Base-by-base conservation (phyloP, 2,797 vertebrate species). In the Amblyopsis hoosieri region DNA sequence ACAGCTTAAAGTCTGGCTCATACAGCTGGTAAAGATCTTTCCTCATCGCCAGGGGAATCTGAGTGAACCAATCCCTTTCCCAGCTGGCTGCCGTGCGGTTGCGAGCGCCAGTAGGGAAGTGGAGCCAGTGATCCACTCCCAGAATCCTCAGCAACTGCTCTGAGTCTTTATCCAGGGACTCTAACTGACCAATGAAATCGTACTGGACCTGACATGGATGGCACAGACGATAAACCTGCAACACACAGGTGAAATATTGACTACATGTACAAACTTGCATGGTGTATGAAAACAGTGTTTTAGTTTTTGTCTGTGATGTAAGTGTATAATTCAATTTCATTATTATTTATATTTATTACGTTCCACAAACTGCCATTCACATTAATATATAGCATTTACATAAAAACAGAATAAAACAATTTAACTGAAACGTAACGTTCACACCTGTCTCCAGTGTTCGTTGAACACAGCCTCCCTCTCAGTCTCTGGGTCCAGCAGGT, bases 191-290 rank as follows among this genome's bases (percentile, higher is more conserved):
- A 0, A 99, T 91, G 55, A 99, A 99, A 78, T 99, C 96, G 0
- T 99, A 99, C 74, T 98, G 95, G 45, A 99, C 95, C 89, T 99
- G 97, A 87, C 97, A 98, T 0, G 97, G 97, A 69, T 99, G 97
- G 81, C 97, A 99, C 48, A 99, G 92, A 1, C 95, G 94, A 48
- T 91, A 88, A 15, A 91, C 82, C 89, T 90, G 68, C 49, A 75
- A 74, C 45, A 75, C 31, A 77, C 1, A 58, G 2, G 72, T 37
- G 45, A 2, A 49, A 2, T 57, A 23, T 3, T 23, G 23, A 23
- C 23, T 3, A 23, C 23, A 42, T 17, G 5, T 2, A 8, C 42
- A 58, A 5, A n/a, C 15, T 47, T 10, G n/a, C 8, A 9, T 17
- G 12, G 42, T 51, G n/a, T 61, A 9, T 50, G 51, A 23, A 3